Conservation (phyloP, 2,113 vertebrate species). For the Fregata magnificens region DNA sequence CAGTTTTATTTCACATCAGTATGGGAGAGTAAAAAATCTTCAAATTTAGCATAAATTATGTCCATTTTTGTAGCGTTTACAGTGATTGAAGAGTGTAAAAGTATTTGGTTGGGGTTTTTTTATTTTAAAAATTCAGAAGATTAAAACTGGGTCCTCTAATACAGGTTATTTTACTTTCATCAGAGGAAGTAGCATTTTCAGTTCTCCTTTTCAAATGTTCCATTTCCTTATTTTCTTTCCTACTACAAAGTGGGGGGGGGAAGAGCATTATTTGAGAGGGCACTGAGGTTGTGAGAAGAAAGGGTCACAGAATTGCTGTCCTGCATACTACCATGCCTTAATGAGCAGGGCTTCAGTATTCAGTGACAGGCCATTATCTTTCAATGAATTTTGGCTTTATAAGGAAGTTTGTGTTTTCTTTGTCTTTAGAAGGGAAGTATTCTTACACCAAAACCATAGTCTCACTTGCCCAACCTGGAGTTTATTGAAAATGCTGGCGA, state of each 20-base stretch:
- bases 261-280: background rate
- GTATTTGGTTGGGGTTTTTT: fast-evolving
- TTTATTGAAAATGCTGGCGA: background rate
- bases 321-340: background rate
- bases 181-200: background rate
- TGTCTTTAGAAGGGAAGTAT: background rate
- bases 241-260: fast-evolving
- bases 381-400: background rate
- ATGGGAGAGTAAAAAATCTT: background rate
- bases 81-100: background rate
- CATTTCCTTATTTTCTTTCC: background rate
- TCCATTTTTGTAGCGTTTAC: background rate
- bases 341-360: background rate
- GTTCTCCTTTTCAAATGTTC: background rate
- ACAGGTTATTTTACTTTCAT: background rate
- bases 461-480: background rate
- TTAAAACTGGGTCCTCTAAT: background rate
- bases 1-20: background rate
- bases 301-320: background rate
- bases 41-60: background rate
- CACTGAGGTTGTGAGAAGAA: background rate
- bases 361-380: background rate
- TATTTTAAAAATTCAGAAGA: background rate
- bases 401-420: background rate
- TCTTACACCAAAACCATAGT: background rate